Base-by-base conservation (phyloP, 2,113 vertebrate genomes). In the Vidua chalybeata region DNA sequence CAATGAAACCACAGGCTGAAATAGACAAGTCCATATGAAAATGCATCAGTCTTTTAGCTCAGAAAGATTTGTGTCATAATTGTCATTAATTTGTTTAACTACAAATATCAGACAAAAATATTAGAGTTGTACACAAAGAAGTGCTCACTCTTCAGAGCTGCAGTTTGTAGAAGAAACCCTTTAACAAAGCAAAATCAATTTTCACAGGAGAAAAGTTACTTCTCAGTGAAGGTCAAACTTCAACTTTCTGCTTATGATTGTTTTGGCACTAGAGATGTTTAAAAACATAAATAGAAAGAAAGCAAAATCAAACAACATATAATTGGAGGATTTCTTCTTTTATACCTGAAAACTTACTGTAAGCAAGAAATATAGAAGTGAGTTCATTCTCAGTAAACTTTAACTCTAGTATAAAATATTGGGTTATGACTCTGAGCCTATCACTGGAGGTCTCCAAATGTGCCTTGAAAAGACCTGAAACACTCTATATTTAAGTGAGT, bases 21-120 rank as follows among this genome's bases (percentile, higher is more conserved):
- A 96, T 24, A 67, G 7, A 66, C 13, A 61, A 33, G 24, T 8
- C 6, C 54, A 15, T 20, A 63, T 30, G 20, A 67, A 78, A 77
- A 59, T 12, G 2, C 2, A 33, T 58, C 15, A 30, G 5, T n/a
- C 4, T 13, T 85, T 87, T 49, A 66, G 12, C 18, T 58, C 54
- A 52, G 15, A 49, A 76, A 88, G 10, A 2, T 9, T 15, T 0
- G 0, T 73, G 30, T 41, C 30, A 46, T 66, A 64, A 61, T 54
- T 66, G 7, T 35, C 8, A 62, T 43, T 11, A 63, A 64, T 82
- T 74, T 74, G 5, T 74, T 90, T 66, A 46, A 31, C 26, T 76
- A 62, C 3, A 35, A 62, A 66, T 49, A 21, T 73, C 49, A 59
- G 41, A 54, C 5, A 83, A 68, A 63, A 39, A 3, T 75, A 43